Conservation (phyloP, 1,140 invertebrate species). For the Pogonomyrmex barbatus region DNA sequence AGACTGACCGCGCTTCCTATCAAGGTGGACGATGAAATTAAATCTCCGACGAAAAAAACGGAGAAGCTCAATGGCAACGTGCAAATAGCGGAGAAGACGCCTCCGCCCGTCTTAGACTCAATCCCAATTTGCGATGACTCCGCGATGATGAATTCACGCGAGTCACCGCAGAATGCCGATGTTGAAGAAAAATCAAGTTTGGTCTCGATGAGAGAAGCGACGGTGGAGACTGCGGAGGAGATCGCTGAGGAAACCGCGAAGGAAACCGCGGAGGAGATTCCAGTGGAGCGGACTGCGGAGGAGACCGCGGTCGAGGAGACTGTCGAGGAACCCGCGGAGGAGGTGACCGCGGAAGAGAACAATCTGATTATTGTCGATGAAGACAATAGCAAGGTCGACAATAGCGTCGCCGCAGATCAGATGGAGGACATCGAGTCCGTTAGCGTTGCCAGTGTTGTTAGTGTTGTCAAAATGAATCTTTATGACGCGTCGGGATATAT, state of each 20-base stretch:
- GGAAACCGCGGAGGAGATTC: no score
- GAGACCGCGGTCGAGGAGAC: conserved; percentile 1
- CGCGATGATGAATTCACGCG: conserved; percentile 15
- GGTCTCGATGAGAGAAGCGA: conserved; percentile 5
- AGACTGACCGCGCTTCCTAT: not conserved
- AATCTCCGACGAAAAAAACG: not conserved
- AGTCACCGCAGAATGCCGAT: not conserved
- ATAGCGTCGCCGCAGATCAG: not conserved
- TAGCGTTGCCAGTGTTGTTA: conserved; percentile 3
- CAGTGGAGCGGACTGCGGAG: no score
- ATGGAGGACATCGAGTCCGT: conserved; percentile 28
- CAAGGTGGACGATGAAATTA: conserved; percentile 27
- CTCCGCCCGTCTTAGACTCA: conserved; percentile 2
- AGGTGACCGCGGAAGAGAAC: not conserved
- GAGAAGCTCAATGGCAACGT: conserved; percentile 68
- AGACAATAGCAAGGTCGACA: not conserved
- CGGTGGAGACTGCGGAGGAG: no score
- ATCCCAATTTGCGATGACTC: not conserved
- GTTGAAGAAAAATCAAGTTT: conserved; percentile 31
- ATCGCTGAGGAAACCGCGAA: no score
- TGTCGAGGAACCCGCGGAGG: not conserved
- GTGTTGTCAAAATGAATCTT: conserved; percentile 64
- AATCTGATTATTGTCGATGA: not conserved
- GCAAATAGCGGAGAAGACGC: conserved; percentile 43
- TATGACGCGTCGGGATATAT: conserved; percentile 78